A percentile compares a stretch with the other conserved stretches of the same genome.
Evolutionary conservation across 2,113 vertebrate species (phyloP).

Genomic region (Martes martes): DNA sequence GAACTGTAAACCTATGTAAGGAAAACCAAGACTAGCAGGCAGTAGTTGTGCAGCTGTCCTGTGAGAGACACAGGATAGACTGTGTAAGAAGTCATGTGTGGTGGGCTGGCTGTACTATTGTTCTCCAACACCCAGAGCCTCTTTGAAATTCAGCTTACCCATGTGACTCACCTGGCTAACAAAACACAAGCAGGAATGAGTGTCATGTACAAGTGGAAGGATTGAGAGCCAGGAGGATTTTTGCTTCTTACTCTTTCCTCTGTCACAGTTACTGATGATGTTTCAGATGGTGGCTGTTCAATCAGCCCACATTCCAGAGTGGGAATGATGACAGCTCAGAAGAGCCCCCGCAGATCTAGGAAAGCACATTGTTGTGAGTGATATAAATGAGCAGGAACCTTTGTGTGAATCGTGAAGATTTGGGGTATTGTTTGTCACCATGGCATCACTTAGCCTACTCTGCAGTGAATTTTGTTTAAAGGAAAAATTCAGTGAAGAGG

Average conservation of each 20-base stretch:
- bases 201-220: slow-evolving; percentile 1
- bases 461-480: neutral
- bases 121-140: neutral
- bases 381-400: neutral
- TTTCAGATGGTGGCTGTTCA: neutral
- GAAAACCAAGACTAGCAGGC: neutral
- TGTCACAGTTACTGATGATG: neutral
- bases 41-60: neutral
- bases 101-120: neutral
- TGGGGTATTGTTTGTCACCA: neutral
- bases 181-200: neutral
- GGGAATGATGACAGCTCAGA: neutral
- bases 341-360: neutral
- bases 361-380: neutral
- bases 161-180: neutral
- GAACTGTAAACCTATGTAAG: too few species aligned
- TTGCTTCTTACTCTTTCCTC: neutral
- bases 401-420: neutral
- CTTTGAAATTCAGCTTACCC: neutral
- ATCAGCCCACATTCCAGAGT: neutral
- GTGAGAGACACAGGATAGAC: neutral
- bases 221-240: neutral
- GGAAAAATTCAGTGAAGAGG: neutral
- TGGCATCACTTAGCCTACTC: neutral
- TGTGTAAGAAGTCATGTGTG: too few species aligned